phyloP scores from a whole-genome alignment of 2,797 vertebrate genomes.

The Dallia pectoralis region DNA sequence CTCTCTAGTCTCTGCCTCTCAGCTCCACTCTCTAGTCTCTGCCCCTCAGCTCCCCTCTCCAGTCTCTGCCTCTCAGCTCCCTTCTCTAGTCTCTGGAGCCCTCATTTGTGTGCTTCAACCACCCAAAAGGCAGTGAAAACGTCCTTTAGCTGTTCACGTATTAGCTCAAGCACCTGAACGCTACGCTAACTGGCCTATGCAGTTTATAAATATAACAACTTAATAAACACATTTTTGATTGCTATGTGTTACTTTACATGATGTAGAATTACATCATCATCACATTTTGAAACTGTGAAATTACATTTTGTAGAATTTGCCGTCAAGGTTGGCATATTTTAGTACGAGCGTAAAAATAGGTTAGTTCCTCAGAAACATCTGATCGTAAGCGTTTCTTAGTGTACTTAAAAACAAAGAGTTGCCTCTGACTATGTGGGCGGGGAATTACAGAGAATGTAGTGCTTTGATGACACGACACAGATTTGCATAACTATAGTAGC shows the following conservation, averaged over 20 bases:
- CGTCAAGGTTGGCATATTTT: constrained; percentile 2
- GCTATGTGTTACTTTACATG: too few relatives aligned
- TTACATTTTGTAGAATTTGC: background rate
- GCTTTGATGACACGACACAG: constrained; percentile 5
- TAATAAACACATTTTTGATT: too few relatives aligned
- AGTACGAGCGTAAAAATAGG: constrained; percentile 13
- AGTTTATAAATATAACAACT: too few relatives aligned
- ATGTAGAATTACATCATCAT: too few relatives aligned
- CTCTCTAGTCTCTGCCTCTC: too few relatives aligned
- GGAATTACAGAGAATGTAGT: constrained; percentile 4
- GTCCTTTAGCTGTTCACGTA: constrained; percentile 97
- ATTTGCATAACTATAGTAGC: constrained; percentile 17
- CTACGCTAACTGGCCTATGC: too few relatives aligned
- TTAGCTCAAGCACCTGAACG: constrained; percentile 83
- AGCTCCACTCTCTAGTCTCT: too few relatives aligned
- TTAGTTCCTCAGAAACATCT: constrained; percentile 40
- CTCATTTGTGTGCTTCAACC: constrained; percentile 98
- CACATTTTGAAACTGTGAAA: too few relatives aligned
- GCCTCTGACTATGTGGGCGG: constrained; percentile 6
- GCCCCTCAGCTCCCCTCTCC: constrained; percentile 95
- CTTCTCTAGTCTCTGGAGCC: constrained; percentile 95
- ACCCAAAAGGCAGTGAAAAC: constrained; percentile 96
- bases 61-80: constrained; percentile 97
- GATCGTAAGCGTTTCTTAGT: constrained; percentile 37
- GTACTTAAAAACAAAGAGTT: background rate